A percentile compares a stretch with the other conserved stretches of the same genome.
Conservation (phyloP, 2,888 invertebrate species). For the Perizoma flavofasciatum region DNA sequence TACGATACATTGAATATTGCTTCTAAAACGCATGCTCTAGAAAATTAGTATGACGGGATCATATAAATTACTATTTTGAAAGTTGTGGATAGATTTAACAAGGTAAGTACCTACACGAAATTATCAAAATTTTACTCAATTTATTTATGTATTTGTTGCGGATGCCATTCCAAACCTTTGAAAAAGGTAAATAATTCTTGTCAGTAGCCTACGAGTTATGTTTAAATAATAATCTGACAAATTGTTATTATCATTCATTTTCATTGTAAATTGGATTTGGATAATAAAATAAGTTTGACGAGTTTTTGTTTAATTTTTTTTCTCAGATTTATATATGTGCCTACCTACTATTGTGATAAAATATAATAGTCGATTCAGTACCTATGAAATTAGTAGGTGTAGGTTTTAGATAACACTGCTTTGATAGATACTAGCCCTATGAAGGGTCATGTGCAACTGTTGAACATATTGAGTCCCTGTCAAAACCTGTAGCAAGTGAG, state of each 20-base stretch:
- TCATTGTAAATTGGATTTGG: conserved; percentile 77
- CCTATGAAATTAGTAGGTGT: too few relatives aligned
- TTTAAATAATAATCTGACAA: conserved; percentile 64
- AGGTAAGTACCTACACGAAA: conserved; percentile 35
- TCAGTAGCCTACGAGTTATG: conserved; percentile 76
- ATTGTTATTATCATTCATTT: conserved; percentile 67
- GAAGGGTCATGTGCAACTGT: too few relatives aligned
- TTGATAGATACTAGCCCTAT: too few relatives aligned
- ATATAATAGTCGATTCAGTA: too few relatives aligned
- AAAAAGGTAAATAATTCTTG: conserved; percentile 80
- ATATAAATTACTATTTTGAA: conserved; percentile 18
- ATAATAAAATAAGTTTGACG: conserved; percentile 69
- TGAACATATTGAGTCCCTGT: too few relatives aligned
- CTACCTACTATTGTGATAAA: too few relatives aligned
- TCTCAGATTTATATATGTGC: not conserved
- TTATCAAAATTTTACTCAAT: conserved; percentile 45
- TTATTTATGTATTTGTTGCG: conserved; percentile 57
- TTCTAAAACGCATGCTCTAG: conserved; percentile 5
- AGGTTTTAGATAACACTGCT: too few relatives aligned
- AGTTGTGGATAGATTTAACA: conserved; percentile 25
- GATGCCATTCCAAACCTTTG: conserved; percentile 81
- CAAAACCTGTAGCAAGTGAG: too few relatives aligned
- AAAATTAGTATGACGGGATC: conserved; percentile 9
- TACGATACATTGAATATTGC: conserved; percentile 6
- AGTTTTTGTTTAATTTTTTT: conserved; percentile 35